phyloP scores from a whole-genome alignment of 2,113 vertebrate species.

The Struthidea cinerea region DNA sequence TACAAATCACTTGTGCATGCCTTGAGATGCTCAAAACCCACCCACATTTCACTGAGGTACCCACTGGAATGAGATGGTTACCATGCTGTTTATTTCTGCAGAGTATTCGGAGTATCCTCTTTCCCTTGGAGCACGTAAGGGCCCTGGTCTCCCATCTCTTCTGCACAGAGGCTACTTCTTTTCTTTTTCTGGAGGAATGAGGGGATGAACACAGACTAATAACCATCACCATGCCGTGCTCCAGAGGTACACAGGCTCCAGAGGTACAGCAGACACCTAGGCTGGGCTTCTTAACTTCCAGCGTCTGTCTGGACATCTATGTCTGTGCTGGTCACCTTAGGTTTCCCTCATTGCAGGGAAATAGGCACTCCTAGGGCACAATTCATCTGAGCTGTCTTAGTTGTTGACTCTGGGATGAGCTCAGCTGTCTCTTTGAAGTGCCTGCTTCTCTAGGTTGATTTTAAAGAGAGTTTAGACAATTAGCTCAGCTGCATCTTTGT shows the following conservation, averaged over 20 bases:
- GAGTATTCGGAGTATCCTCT: constrained; percentile 12
- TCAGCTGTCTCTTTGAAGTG: background rate
- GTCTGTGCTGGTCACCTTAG: background rate
- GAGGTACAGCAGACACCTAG: background rate
- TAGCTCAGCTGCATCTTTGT: background rate
- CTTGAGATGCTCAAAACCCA: background rate
- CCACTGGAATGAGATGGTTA: constrained; percentile 38
- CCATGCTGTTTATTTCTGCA: constrained; percentile 54
- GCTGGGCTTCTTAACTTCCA: background rate
- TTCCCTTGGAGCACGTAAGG: constrained; percentile 31
- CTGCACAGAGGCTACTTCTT: background rate
- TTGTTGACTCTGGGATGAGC: background rate
- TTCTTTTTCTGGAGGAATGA: background rate
- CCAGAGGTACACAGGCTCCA: constrained; percentile 19
- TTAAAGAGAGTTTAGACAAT: constrained; percentile 21
- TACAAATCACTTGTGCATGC: background rate
- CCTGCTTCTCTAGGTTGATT: background rate
- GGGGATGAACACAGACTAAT: background rate
- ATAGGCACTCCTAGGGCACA: background rate
- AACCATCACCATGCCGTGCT: background rate
- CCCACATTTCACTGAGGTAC: background rate
- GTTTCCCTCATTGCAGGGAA: background rate
- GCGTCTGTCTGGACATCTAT: background rate
- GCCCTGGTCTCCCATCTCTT: background rate
- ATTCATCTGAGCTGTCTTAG: background rate